A percentile compares a stretch with the other conserved stretches of the same genome.
Evolutionary conservation across 1,140 invertebrate genomes (phyloP).

Genomic region (Vollenhovia emeryi): DNA sequence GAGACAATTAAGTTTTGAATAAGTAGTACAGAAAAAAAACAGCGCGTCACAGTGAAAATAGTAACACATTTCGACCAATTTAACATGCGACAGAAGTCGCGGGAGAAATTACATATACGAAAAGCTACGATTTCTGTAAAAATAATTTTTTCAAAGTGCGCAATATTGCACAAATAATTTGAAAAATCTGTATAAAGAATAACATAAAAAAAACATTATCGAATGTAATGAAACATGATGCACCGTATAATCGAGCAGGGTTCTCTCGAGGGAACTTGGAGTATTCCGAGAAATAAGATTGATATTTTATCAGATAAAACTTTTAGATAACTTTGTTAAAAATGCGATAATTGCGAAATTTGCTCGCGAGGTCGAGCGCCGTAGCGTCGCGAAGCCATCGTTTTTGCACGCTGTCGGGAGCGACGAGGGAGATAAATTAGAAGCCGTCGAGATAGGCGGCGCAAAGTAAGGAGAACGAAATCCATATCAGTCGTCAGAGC

Average conservation of each 20-base stretch:
- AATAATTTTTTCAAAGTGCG: background rate
- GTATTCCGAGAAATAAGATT: constrained; percentile 3
- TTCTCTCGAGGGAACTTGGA: background rate
- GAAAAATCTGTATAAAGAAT: too few species aligned
- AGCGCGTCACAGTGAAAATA: background rate
- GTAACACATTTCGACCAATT: background rate
- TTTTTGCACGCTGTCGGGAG: constrained; percentile 8
- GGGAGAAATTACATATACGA: background rate
- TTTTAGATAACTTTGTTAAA: constrained; percentile 43
- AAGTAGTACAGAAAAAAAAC: constrained; percentile 5
- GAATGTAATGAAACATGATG: background rate
- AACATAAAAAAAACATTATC: too few species aligned
- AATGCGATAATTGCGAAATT: constrained; percentile 11
- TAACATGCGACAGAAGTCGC: background rate
- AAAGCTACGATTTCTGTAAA: background rate
- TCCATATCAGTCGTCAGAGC: constrained; percentile 49
- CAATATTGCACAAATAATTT: too few species aligned
- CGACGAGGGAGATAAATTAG: constrained; percentile 65
- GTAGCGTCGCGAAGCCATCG: background rate
- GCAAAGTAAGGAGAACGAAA: constrained; percentile 38
- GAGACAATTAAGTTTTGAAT: constrained; percentile 37
- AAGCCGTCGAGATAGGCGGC: constrained; percentile 32
- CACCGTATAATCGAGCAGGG: background rate
- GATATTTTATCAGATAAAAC: constrained; percentile 42
- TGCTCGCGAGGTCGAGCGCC: background rate